Evolutionary conservation across 2,797 vertebrate species (phyloP).

Genomic region (Limnodromus scolopaceus): DNA sequence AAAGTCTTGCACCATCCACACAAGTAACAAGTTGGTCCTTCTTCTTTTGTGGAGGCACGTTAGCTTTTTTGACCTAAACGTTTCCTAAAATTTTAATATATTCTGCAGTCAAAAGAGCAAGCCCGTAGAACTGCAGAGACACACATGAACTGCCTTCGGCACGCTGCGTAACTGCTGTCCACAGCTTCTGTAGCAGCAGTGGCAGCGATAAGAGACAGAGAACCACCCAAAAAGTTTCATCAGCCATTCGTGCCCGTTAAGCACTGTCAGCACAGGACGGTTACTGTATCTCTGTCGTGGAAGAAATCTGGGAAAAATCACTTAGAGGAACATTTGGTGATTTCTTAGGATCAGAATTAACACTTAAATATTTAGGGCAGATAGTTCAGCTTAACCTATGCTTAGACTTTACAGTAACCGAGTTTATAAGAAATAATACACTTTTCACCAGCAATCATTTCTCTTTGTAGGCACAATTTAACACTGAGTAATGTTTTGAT

Average conservation of each 20-base stretch:
- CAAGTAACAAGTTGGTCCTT: background rate
- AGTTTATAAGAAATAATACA: background rate
- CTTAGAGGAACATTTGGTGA: background rate
- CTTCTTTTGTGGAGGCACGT: accelerated
- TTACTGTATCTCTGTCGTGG: background rate
- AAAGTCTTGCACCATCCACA: background rate
- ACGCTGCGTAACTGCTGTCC: background rate
- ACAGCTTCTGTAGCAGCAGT: background rate
- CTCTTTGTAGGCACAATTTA: background rate
- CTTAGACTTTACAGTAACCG: background rate
- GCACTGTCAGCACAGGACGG: background rate
- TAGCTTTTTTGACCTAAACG: background rate
- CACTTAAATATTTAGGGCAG: background rate
- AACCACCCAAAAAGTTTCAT: background rate
- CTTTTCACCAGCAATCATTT: background rate
- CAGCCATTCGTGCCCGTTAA: background rate
- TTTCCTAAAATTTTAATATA: background rate
- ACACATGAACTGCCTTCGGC: background rate
- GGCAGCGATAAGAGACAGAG: background rate
- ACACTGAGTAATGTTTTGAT: background rate
- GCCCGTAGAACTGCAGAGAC: background rate
- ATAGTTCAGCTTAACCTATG: background rate
- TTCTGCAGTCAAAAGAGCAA: background rate
- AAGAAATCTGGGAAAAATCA: background rate
- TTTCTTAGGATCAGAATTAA: background rate